phyloP scores from a whole-genome alignment of 1,140 invertebrate species.

The Drosophila bifasciata region DNA sequence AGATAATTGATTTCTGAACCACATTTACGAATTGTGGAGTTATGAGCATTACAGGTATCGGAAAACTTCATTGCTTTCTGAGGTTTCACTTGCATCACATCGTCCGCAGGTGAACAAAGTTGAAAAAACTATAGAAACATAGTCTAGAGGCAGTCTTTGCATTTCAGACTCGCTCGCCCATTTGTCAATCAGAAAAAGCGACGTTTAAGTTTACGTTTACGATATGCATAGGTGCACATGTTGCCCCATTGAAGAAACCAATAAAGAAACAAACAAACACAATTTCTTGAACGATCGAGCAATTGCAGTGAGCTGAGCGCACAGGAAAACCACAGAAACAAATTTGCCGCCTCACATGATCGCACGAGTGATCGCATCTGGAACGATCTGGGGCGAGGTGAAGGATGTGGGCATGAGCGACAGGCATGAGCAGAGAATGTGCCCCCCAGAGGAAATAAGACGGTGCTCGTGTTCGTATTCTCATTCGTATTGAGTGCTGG shows the following conservation, averaged over 20 bases:
- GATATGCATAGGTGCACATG: conserved; percentile 84
- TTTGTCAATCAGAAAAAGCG: conserved; percentile 75
- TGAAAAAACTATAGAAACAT: conserved; percentile 18
- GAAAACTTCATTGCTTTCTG: conserved; percentile 71
- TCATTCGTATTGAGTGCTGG: neutral
- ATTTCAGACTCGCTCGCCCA: conserved; percentile 30
- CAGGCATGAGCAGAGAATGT: conserved; percentile 9
- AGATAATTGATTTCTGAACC: conserved; percentile 71
- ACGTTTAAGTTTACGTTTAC: conserved; percentile 57
- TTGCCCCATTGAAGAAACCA: conserved; percentile 69
- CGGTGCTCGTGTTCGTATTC: too few relatives aligned
- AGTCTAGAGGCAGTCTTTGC: conserved; percentile 24
- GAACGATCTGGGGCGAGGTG: conserved; percentile 28
- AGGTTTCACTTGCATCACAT: conserved; percentile 59
- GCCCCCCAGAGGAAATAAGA: conserved; percentile 8
- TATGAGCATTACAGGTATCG: conserved; percentile 31
- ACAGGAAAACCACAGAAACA: conserved; percentile 84
- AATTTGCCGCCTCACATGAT: conserved; percentile 84
- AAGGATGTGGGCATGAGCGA: conserved; percentile 5
- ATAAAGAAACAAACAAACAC: conserved; percentile 65
- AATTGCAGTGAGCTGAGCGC: conserved; percentile 28
- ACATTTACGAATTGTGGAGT: conserved; percentile 49
- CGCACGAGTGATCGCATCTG: conserved; percentile 71
- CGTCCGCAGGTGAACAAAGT: conserved; percentile 25
- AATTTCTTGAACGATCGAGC: conserved; percentile 42